phyloP scores from a whole-genome alignment of 2,888 invertebrate genomes.

The Pseudoips prasinana region DNA sequence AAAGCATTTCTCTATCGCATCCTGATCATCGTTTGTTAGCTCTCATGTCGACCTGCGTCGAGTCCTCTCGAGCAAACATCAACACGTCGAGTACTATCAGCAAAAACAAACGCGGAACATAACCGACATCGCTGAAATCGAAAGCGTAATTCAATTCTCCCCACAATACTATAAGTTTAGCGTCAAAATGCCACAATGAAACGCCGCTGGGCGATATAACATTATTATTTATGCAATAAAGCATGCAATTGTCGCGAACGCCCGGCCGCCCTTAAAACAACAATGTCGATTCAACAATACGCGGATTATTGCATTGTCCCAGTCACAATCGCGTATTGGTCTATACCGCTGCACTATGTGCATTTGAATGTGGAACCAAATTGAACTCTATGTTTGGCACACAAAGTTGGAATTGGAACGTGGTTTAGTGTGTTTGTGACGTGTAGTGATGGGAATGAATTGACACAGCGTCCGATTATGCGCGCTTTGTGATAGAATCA shows the following conservation, averaged over 20 bases:
- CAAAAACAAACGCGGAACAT: slow-evolving; percentile 30
- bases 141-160: slow-evolving; percentile 29
- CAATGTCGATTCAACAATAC: slow-evolving; percentile 81
- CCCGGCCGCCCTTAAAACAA: slow-evolving; percentile 80
- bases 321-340: slow-evolving; percentile 71
- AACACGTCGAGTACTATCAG: slow-evolving; percentile 22
- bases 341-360: slow-evolving; percentile 54
- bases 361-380: slow-evolving; percentile 12
- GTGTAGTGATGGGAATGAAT: slow-evolving; percentile 45
- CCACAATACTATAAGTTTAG: slow-evolving; percentile 48
- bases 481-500: slow-evolving; percentile 78
- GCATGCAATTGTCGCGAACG: slow-evolving; percentile 74
- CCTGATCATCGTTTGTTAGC: too few species aligned
- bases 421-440: slow-evolving; percentile 38
- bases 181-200: slow-evolving; percentile 66
- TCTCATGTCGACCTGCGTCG: slow-evolving; percentile 14
- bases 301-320: slow-evolving; percentile 82
- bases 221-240: slow-evolving; percentile 82
- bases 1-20: too few species aligned
- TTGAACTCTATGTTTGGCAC: slow-evolving; percentile 5
- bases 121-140: slow-evolving; percentile 21
- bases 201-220: slow-evolving; percentile 71
- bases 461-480: slow-evolving; percentile 77
- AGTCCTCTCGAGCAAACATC: slow-evolving; percentile 11
- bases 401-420: slow-evolving; percentile 33